Percentiles rank a stretch among this genome's conserved stretches.
Evolutionary conservation across 2,797 vertebrate species (phyloP).

Genomic region (Labroides dimidiatus): DNA sequence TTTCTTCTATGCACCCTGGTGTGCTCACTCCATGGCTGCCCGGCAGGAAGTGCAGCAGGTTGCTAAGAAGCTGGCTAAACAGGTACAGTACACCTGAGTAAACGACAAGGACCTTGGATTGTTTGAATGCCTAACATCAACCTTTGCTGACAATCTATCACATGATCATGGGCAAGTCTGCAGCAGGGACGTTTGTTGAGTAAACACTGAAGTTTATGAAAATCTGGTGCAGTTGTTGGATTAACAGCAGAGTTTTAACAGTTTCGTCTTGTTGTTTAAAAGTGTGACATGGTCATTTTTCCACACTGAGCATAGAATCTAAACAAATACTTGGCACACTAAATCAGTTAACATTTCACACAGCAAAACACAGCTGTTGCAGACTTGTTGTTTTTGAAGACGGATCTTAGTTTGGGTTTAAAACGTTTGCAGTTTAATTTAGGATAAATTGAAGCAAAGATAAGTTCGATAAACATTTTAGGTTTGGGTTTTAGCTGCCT

Average conservation of each 20-base stretch:
- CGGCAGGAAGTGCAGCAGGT: conserved; percentile 90
- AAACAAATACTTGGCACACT: too few relatives aligned
- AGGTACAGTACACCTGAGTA: conserved; percentile 80
- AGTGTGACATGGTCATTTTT: too few relatives aligned
- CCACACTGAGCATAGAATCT: not conserved
- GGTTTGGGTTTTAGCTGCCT: not conserved
- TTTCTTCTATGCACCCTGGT: conserved; percentile 98
- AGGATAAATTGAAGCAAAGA: not conserved
- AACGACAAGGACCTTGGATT: not conserved
- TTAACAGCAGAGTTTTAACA: not conserved
- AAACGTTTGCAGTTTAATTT: not conserved
- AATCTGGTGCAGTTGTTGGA: not conserved
- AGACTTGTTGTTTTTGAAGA: too few relatives aligned
- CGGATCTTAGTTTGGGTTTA: too few relatives aligned
- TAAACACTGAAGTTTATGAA: not conserved
- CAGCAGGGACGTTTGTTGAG: not conserved
- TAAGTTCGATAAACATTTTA: not conserved
- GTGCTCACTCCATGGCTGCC: conserved; percentile 92
- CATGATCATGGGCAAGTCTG: not conserved
- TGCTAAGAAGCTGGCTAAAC: conserved; percentile 89
- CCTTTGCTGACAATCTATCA: not conserved
- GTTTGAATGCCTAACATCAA: conserved; percentile 15
- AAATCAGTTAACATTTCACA: too few relatives aligned
- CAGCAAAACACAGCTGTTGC: too few relatives aligned
- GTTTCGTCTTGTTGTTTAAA: not conserved